Evolutionary conservation across 2,797 vertebrate species (phyloP), one percentile per base, ranked within the genome.

Genomic region (Geotrypetes seraphini): DNA sequence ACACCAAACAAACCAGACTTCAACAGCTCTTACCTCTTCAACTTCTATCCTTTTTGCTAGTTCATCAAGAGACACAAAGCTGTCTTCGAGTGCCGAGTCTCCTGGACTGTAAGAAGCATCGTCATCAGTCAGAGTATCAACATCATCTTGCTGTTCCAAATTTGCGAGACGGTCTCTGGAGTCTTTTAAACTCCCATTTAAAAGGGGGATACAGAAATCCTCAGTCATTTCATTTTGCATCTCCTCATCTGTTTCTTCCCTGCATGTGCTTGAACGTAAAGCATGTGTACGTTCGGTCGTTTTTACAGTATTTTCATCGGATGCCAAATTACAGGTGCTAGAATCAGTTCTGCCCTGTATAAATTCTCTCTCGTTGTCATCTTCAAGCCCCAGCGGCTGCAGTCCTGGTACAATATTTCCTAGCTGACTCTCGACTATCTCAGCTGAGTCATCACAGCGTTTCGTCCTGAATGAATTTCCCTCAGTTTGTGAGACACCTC

Each of bases 41-140:
- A 85, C 75, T 65, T 87, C 63, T 65, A 91, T 92, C 51, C 86
- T 85, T 48, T 85, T 90, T 52, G 82, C 88, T 57, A 94, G 83
- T 48, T 92, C 89, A 52, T 96, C 90, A 31, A 88, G 86, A 25
- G 89, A 91, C 43, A 86, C 78, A 39, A 80, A 81, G 27, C 79
- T 70, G 3, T 90, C 88, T 33, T 89, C 87, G 7, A 85, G 69
- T 48, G 60, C 47, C 66, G 74, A 47, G 66, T 76, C 55, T 89
- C 88, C 37, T 81, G 87, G 80, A 28, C 43, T 69, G 8, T 61
- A 77, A 31, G 79, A 75, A 0, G 53, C 68, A 57, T 41, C 66
- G 17, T 83, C 79, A 42, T 69, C 71, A 41, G 57, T 57, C 48
- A 66, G 33, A 16, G 51, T 25, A n/a, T 76, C 67, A 8, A 63